Evolutionary conservation across 2,888 invertebrate species (phyloP).

Genomic region (Habrosyne pyritoides): DNA sequence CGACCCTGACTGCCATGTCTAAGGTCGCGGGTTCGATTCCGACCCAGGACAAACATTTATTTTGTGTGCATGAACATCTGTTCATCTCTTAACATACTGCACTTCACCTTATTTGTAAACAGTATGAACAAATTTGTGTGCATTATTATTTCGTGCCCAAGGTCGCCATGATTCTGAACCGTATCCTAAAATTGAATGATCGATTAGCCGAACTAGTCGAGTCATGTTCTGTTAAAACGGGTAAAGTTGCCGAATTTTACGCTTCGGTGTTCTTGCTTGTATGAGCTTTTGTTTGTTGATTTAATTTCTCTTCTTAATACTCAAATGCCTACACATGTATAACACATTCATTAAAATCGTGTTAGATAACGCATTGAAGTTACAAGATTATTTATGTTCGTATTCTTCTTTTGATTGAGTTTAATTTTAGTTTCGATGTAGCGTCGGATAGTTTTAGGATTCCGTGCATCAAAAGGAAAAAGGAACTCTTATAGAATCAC

Average conservation of each 20-base stretch:
- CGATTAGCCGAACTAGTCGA: conserved; percentile 27
- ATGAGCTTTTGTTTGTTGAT: neutral
- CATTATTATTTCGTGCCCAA: neutral
- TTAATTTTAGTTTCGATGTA: no score
- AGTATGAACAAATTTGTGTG: neutral
- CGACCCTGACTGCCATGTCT: no score
- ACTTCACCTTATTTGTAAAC: neutral
- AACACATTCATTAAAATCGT: neutral
- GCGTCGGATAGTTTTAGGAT: no score
- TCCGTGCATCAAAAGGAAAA: no score
- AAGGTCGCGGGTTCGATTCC: no score
- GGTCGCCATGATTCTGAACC: conserved; percentile 14
- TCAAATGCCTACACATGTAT: neutral
- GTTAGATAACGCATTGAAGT: no score
- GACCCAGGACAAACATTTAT: no score
- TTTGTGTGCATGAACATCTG: no score
- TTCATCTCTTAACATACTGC: no score
- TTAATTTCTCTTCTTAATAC: neutral
- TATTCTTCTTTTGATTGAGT: no score
- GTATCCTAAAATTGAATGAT: conserved; percentile 32
- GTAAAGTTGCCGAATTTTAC: neutral
- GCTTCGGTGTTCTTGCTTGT: neutral
- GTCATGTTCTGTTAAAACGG: conserved; percentile 12
- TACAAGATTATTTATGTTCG: no score
- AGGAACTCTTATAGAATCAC: no score